Evolutionary conservation across 1,140 invertebrate species (phyloP), one percentile per base, ranked within the genome.

Genomic region (Panagrolaimus sp.): DNA sequence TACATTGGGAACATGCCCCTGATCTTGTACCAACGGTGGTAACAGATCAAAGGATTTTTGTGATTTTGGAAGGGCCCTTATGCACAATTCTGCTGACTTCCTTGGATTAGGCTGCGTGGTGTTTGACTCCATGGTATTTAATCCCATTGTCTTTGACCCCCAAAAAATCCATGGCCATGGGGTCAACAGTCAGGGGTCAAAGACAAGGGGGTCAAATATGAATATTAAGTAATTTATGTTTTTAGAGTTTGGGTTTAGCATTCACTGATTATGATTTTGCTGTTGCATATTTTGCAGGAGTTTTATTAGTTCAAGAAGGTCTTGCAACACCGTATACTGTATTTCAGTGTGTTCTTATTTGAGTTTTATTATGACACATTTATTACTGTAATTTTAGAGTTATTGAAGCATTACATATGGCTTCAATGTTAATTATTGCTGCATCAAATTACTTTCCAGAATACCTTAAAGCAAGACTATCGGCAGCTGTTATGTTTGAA

Each of bases 381-480:
- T 7, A 65, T 64, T 9, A 52, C 32, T 10, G n/a, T 5, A 52
- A 52, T 26, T 52, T 52, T 26, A 58, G 52, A 64, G 63, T 64
- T 2, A 64, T 64, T 43, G 63, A 64, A 43, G 38, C 63, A 12
- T 43, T 64, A 1, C 28, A 64, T 17, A 64, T 64, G 38, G 63
- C 63, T 10, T 32, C 63, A 6, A 64, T 43, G 12, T 7, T 43
- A 1, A 64, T 64, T 17, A 21, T 64, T 17, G 38, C 63, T 21
- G 38, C 63, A 24, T 32, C 63, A 43, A 43, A 32, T 8, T 64
- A 43, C 10, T 43, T 64, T 12, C 63, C 63, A 3, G 63, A 64
- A 43, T 64, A 64, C 17, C n/a, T 64, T 17, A 69, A 43, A 46
- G 68, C 68, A 21, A 43, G 43, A 43, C n/a, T 43, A 10, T 32